Evolutionary conservation across 2,888 invertebrate species (phyloP).

Genomic region (Melipona bicolor): DNA sequence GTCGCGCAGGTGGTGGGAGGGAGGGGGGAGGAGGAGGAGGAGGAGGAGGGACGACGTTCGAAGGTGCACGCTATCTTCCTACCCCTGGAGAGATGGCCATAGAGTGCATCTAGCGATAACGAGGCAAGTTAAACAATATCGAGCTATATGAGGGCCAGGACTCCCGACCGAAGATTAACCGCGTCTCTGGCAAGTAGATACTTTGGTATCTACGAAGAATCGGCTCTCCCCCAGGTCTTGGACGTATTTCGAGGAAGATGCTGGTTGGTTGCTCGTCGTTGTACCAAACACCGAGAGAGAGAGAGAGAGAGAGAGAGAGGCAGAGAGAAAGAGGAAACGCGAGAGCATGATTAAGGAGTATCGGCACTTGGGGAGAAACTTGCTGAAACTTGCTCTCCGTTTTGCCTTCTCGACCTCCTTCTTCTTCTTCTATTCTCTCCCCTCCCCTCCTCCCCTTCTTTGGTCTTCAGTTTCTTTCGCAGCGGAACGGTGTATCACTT

Average conservation of each 20-base stretch:
- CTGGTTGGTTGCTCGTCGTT: conserved; percentile 37
- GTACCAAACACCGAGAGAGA: background rate
- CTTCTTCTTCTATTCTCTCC: background rate
- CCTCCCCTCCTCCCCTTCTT: too few species aligned
- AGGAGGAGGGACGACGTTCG: conserved; percentile 65
- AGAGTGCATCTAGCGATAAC: conserved; percentile 84
- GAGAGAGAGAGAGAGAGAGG: background rate
- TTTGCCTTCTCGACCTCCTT: conserved; percentile 7
- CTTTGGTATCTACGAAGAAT: conserved; percentile 67
- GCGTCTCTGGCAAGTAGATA: conserved; percentile 71
- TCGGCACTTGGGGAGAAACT: conserved; percentile 55
- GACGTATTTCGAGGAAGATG: conserved; percentile 56
- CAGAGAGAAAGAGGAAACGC: conserved; percentile 23
- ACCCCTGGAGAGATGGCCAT: conserved; percentile 81
- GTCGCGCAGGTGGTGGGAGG: too few species aligned
- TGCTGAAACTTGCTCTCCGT: conserved; percentile 42
- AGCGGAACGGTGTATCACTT: background rate
- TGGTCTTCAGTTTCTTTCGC: background rate
- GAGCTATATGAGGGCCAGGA: conserved; percentile 79
- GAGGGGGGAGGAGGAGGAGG: conserved; percentile 23
- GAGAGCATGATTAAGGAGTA: conserved; percentile 56
- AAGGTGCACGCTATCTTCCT: conserved; percentile 78
- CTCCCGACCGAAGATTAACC: conserved; percentile 81
- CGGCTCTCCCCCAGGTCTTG: conserved; percentile 60
- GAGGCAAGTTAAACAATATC: conserved; percentile 84